Evolutionary conservation across 1,140 invertebrate genomes (phyloP).

Genomic region (Magallana gigas): DNA sequence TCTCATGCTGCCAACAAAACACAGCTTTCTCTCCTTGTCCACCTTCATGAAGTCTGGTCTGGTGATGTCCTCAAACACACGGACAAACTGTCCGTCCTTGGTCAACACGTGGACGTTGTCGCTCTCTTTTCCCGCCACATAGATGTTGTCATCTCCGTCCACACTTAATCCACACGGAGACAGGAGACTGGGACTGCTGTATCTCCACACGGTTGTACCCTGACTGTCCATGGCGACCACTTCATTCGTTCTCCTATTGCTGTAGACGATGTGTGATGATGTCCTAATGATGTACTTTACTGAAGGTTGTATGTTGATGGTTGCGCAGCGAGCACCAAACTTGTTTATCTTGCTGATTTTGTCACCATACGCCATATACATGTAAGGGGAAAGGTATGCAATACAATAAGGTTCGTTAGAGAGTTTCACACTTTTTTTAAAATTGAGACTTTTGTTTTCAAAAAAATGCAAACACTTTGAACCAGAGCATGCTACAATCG

Average conservation of each 20-base stretch:
- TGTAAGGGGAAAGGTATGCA: too few species aligned
- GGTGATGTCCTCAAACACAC: neutral
- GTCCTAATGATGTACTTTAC: neutral
- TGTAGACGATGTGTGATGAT: neutral
- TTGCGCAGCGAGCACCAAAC: neutral
- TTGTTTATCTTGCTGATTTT: neutral
- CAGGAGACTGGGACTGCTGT: neutral
- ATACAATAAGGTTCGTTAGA: too few species aligned
- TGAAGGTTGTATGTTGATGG: neutral
- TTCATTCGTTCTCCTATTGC: neutral
- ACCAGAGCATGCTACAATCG: neutral
- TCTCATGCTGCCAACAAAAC: neutral
- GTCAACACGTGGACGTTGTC: constrained; percentile 9
- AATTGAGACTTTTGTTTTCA: neutral
- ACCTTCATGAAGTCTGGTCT: constrained; percentile 6
- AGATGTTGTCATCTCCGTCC: neutral
- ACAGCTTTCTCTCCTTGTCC: neutral
- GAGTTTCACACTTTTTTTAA: too few species aligned
- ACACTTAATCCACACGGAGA: neutral
- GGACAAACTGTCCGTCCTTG: neutral
- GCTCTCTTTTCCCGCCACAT: neutral
- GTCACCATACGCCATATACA: neutral
- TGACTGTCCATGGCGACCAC: neutral
- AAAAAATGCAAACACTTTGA: neutral
- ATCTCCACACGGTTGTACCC: neutral